These are phyloP conservation scores for Perodicticus potto DNA, from an alignment of 2,797 vertebrate genomes.

Conservation along the genomic window DNA sequence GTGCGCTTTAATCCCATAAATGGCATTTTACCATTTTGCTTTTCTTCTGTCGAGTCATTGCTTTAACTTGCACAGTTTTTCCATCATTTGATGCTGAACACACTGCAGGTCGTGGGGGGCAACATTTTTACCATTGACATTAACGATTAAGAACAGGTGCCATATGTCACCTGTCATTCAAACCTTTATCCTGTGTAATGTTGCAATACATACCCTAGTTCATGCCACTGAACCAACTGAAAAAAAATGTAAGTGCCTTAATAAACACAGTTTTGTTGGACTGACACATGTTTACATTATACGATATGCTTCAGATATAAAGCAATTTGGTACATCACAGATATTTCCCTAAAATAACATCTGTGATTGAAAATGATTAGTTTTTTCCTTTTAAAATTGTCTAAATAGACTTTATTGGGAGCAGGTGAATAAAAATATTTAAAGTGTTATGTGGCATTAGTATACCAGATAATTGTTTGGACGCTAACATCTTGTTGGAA, in stretches of 20 bases:
- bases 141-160: neutral
- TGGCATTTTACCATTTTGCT: neutral
- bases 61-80: neutral
- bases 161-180: neutral
- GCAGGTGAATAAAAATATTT: conserved; percentile 61
- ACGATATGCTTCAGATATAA: neutral
- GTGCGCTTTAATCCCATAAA: neutral
- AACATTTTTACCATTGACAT: neutral
- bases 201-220: neutral
- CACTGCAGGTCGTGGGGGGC: rapidly evolving
- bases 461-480: conserved; percentile 57
- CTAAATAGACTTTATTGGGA: conserved; percentile 21
- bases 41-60: neutral
- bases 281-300: neutral
- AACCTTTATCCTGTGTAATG: neutral
- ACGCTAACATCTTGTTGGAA: neutral
- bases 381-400: conserved; percentile 37
- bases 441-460: conserved; percentile 60
- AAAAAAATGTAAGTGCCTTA: neutral
- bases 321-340: neutral
- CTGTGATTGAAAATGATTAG: neutral
- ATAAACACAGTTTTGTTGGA: conserved; percentile 4
- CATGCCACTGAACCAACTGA: neutral
- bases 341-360: conserved; percentile 1
- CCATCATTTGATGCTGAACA: neutral